Conservation (phyloP, 2,888 invertebrate genomes). For the Quadroppia sp. region DNA sequence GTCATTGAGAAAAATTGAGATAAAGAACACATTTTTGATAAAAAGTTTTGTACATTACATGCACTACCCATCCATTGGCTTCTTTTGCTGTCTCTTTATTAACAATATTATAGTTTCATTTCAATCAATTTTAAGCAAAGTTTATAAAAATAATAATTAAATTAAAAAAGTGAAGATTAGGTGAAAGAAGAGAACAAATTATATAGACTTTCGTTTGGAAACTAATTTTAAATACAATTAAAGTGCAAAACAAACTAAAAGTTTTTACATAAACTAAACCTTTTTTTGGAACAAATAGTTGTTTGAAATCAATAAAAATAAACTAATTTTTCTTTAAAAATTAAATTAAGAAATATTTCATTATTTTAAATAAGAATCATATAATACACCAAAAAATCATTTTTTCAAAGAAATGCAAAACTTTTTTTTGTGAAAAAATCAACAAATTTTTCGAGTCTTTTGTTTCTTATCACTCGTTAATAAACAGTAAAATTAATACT, state of each 20-base stretch:
- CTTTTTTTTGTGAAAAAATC: constrained; percentile 14
- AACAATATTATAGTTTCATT: constrained; percentile 15
- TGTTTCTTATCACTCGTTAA: constrained; percentile 13
- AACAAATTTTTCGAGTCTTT: constrained; percentile 21
- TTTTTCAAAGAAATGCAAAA: constrained; percentile 10
- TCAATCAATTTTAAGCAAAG: constrained; percentile 22
- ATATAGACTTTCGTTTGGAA: not conserved
- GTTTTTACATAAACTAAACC: too few relatives aligned
- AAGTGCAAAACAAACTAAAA: too few relatives aligned
- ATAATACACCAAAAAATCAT: constrained; percentile 34
- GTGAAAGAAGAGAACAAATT: not conserved
- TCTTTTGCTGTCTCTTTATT: not conserved
- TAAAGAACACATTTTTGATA: constrained; percentile 28
- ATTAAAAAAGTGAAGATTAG: not conserved
- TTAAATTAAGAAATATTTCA: constrained; percentile 20
- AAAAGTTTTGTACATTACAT: constrained; percentile 31
- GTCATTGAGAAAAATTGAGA: constrained; percentile 36
- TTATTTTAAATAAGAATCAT: constrained; percentile 18
- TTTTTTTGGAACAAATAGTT: too few relatives aligned
- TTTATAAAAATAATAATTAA: not conserved
- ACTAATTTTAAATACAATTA: not conserved
- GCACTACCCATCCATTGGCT: not conserved
- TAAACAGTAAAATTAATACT: not conserved
- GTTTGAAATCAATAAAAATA: not conserved
- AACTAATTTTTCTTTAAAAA: not conserved